Conservation (phyloP, 2,113 vertebrate species). For the Rhinogobius similis region DNA sequence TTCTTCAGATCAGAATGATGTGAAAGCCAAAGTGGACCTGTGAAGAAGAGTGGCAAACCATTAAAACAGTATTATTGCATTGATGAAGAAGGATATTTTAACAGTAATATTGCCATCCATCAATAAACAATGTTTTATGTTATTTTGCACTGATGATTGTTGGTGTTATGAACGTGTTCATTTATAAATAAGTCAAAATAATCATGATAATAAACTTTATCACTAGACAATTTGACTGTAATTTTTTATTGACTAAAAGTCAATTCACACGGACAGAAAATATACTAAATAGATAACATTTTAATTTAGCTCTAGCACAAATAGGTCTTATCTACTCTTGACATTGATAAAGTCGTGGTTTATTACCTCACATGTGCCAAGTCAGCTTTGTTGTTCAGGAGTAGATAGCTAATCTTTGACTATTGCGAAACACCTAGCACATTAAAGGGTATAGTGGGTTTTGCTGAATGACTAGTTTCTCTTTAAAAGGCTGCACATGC, state of each 20-base stretch:
- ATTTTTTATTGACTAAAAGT: not conserved
- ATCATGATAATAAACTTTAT: not conserved
- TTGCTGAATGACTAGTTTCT: not conserved
- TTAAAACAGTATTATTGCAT: slow-evolving; percentile 10
- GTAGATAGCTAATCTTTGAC: too few species aligned
- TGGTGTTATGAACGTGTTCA: slow-evolving; percentile 10
- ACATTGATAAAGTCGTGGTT: not conserved
- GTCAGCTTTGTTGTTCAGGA: too few species aligned
- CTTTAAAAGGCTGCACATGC: not conserved
- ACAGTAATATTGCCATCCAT: slow-evolving; percentile 2
- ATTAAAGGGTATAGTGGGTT: too few species aligned
- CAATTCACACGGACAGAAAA: too few species aligned
- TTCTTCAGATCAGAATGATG: too few species aligned
- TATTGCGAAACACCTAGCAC: too few species aligned
- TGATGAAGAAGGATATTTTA: slow-evolving; percentile 15
- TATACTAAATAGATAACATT: too few species aligned
- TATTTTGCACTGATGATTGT: slow-evolving; percentile 46
- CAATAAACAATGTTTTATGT: slow-evolving; percentile 13
- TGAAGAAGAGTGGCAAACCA: not conserved
- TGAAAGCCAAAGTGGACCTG: not conserved
- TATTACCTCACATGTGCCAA: too few species aligned
- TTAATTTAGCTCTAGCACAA: too few species aligned
- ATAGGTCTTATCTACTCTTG: too few species aligned
- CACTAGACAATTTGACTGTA: not conserved
- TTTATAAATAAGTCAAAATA: not conserved